These are phyloP conservation scores for Drosophila subquinaria DNA, from an alignment of 2,888 invertebrate genomes.

Conservation along the genomic window DNA sequence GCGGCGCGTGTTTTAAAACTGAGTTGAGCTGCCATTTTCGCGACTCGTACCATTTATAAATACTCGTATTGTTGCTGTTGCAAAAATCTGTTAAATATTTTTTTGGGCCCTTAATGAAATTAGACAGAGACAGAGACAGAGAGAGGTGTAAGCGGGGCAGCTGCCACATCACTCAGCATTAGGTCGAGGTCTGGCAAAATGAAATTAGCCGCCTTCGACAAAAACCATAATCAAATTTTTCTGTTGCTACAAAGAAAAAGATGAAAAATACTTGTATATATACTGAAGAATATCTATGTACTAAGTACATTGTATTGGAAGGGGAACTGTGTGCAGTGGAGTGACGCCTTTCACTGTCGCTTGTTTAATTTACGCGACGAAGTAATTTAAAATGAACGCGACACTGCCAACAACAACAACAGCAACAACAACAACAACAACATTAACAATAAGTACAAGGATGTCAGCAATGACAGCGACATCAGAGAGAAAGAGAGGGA, in stretches of 20 bases:
- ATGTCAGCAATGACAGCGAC: conserved; percentile 46
- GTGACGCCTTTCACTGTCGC: conserved; percentile 53
- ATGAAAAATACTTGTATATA: conserved; percentile 61
- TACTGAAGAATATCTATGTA: conserved; percentile 14
- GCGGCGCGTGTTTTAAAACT: conserved; percentile 61
- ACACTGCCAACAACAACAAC: conserved; percentile 24
- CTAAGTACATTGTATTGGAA: not conserved
- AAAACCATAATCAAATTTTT: conserved; percentile 79
- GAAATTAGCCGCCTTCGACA: conserved; percentile 76
- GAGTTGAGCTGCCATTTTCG: conserved; percentile 62
- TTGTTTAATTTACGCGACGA: conserved; percentile 72
- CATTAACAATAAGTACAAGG: conserved; percentile 36
- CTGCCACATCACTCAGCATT: conserved; percentile 74
- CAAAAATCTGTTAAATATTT: conserved; percentile 70
- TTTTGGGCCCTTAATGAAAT: conserved; percentile 68
- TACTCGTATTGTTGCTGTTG: conserved; percentile 34
- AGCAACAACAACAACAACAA: conserved; percentile 28
- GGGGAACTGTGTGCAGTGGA: conserved; percentile 41
- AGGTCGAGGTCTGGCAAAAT: conserved; percentile 65
- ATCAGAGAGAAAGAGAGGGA: conserved; percentile 6
- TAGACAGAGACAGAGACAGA: conserved; percentile 41
- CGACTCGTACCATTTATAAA: not conserved
- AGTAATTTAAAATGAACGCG: conserved; percentile 72
- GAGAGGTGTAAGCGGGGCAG: conserved; percentile 10
- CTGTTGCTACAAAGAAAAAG: conserved; percentile 62